These are phyloP conservation scores for Otocyon megalotis DNA, from an alignment of 2,113 vertebrate species.

Conservation along the genomic window DNA sequence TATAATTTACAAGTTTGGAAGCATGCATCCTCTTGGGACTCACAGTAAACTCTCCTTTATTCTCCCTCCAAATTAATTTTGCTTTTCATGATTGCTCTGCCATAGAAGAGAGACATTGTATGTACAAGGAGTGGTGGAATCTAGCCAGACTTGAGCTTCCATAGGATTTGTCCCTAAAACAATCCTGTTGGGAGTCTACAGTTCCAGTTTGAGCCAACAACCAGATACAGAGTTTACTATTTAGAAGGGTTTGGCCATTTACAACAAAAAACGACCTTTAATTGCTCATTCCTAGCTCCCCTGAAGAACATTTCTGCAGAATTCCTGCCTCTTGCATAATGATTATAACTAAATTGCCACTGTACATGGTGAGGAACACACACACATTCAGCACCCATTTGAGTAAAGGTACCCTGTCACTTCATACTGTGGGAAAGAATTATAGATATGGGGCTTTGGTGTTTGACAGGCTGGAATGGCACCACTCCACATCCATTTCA, in stretches of 20 bases:
- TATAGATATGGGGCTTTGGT: background rate
- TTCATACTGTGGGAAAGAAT: background rate
- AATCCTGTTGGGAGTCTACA: background rate
- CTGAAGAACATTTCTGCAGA: background rate
- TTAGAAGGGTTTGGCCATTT: background rate
- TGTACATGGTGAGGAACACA: background rate
- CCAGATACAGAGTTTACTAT: background rate
- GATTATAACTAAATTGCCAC: background rate
- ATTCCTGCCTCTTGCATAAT: background rate
- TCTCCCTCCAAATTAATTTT: constrained; percentile 76
- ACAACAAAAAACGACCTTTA: background rate
- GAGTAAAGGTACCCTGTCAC: accelerated
- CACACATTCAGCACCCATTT: background rate
- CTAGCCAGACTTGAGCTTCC: background rate
- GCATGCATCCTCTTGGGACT: constrained; percentile 40
- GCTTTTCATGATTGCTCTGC: constrained; percentile 63
- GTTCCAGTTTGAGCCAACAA: background rate
- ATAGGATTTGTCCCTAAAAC: background rate
- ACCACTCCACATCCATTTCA: background rate
- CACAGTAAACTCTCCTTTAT: constrained; percentile 60
- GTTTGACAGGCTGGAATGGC: background rate
- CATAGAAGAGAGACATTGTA: constrained; percentile 61
- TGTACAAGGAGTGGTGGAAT: background rate
- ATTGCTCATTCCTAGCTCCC: background rate
- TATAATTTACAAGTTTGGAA: constrained; percentile 81